These are phyloP conservation scores for Datnioides undecimradiatus DNA, from an alignment of 2,113 vertebrate genomes.

Conservation along the genomic window DNA sequence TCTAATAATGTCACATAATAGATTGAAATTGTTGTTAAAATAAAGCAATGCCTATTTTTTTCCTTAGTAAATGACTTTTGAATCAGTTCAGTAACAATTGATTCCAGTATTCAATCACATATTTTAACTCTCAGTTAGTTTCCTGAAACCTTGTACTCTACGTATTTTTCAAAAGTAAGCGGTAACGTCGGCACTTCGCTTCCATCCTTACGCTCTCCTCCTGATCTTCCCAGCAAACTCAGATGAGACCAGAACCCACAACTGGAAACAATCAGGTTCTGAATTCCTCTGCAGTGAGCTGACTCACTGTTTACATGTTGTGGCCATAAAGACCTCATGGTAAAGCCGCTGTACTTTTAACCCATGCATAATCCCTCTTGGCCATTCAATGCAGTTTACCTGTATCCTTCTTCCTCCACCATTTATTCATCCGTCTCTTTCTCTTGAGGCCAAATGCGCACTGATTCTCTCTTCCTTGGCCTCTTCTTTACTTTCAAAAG, in stretches of 20 bases:
- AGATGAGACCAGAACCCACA: conserved; percentile 36
- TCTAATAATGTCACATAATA: no score
- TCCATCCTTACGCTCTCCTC: background rate
- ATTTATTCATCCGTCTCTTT: conserved; percentile 7
- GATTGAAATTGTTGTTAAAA: no score
- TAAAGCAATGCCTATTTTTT: no score
- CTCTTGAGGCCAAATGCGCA: conserved; percentile 8
- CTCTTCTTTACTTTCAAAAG: conserved; percentile 47
- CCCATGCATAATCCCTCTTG: background rate
- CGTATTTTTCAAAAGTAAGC: background rate
- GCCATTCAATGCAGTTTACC: conserved; percentile 2
- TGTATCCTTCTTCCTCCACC: background rate
- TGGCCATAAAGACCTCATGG: background rate
- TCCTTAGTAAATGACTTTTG: no score
- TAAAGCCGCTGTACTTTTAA: background rate
- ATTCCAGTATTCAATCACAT: no score
- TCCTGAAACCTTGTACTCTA: no score
- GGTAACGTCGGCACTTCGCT: conserved; percentile 8
- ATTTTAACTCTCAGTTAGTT: no score
- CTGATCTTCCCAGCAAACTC: background rate
- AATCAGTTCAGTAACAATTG: no score
- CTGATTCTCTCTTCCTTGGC: conserved; percentile 19
- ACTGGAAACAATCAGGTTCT: conserved; percentile 41
- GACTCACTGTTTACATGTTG: conserved; percentile 6
- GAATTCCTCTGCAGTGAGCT: background rate